A percentile compares a stretch with the other conserved stretches of the same genome.
Evolutionary conservation across 2,797 vertebrate genomes (phyloP).

Genomic region (Squalus acanthias): DNA sequence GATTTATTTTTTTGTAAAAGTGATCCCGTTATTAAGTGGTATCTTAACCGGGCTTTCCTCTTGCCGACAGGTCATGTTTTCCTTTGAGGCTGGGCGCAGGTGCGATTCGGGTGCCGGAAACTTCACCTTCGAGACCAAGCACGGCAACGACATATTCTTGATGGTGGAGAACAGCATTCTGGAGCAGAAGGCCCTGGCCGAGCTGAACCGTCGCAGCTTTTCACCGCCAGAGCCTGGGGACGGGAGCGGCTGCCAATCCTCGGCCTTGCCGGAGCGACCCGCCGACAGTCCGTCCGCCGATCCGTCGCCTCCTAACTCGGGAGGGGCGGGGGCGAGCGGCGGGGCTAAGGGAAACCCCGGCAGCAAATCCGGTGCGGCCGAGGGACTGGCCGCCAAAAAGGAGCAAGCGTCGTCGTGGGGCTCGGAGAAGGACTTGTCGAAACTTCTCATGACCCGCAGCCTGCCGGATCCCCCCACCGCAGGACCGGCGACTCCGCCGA

Average conservation of each 20-base stretch:
- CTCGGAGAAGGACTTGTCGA: constrained; percentile 38
- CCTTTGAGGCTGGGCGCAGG: constrained; percentile 89
- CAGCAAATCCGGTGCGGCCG: constrained; percentile 60
- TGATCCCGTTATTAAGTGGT: background rate
- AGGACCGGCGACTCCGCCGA: constrained; percentile 42
- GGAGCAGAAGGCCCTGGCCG: constrained; percentile 75
- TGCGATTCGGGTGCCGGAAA: constrained; percentile 91
- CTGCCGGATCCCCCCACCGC: constrained; percentile 49
- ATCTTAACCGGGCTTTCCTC: background rate
- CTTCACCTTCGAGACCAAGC: constrained; percentile 93
- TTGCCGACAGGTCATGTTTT: constrained; percentile 86
- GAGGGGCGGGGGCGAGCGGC: constrained; percentile 43
- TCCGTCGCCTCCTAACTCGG: background rate
- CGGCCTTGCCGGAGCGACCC: background rate
- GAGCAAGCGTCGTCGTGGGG: background rate
- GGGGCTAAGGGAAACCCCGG: constrained; percentile 28
- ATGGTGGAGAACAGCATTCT: constrained; percentile 83
- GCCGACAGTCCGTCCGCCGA: background rate
- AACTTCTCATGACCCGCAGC: constrained; percentile 61
- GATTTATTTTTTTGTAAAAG: background rate
- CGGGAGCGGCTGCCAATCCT: background rate
- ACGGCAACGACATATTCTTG: constrained; percentile 89
- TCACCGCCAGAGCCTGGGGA: constrained; percentile 55
- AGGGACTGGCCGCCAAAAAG: constrained; percentile 57
- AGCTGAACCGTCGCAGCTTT: constrained; percentile 65